phyloP scores from a whole-genome alignment of 2,888 invertebrate genomes.

The Lomographa bimaculata region DNA sequence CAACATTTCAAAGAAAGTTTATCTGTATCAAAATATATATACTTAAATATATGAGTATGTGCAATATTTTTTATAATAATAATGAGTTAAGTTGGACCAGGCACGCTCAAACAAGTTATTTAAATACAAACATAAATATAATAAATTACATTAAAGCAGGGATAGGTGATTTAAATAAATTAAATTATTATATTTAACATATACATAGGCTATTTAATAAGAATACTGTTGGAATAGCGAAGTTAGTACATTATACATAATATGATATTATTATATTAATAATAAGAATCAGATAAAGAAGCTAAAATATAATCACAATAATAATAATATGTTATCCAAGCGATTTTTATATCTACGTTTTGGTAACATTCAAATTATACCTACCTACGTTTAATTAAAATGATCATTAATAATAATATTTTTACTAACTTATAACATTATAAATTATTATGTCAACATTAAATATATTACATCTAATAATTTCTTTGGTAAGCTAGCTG shows the following conservation, averaged over 20 bases:
- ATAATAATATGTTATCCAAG: conserved; percentile 6
- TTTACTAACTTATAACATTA: no score
- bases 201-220: no score
- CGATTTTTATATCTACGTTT: conserved; percentile 13
- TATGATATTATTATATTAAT: conserved; percentile 1
- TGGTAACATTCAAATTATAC: conserved; percentile 11
- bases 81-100: no score
- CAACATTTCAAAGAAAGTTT: no score
- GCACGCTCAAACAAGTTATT: no score
- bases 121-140: conserved; percentile 1
- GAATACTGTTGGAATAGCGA: conserved; percentile 3
- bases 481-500: conserved; percentile 79
- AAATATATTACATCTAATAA: conserved; percentile 37
- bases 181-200: no score
- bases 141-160: no score
- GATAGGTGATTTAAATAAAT: no score
- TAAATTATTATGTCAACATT: conserved; percentile 3
- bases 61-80: no score
- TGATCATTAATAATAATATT: conserved; percentile 2
- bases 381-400: conserved; percentile 1
- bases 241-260: background rate
- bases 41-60: no score
- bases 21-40: no score
- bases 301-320: conserved; percentile 19
- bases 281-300: conserved; percentile 17